Evolutionary conservation across 23 tunicate genomes (phyloP), one percentile per base, ranked within the genome.

Genomic region (Phallusia fumigata): DNA sequence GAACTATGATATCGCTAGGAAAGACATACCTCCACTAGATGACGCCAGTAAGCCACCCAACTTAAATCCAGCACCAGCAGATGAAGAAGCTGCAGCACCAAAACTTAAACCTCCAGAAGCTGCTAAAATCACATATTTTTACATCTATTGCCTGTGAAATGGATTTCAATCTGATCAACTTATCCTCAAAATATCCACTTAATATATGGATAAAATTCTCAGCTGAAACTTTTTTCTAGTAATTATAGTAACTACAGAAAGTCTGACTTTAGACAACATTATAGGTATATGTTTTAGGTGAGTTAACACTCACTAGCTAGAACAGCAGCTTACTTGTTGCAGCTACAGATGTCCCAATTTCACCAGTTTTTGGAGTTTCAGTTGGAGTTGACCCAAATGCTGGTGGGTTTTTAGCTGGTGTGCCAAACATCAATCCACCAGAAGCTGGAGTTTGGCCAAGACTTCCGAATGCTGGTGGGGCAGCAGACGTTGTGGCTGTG

Each of bases 311-410:
- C n/a, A n/a, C n/a, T n/a, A 40, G 47, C 5, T 40, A 40, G 47
- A 40, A 40, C 10, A 10, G 5, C 10, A 33, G 35, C 30, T 74
- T 74, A 33, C 40, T 31, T 33, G 77, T 19, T 19, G 77, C n/a
- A 32, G 77, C 16, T 1, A 12, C 35, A 74, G 77, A 3, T 30
- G 34, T 3, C 8, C 77, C 77, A 74, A 33, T 2, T 32, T 33
- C 77, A 3, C 35, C 40, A 32, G 40, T 30, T 19, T 74, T 58
- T 22, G 28, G 8, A 22, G 28, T 24, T 58, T 58, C 28, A 21
- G 69, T 16, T 6, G 69, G 69, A 58, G 69, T 74, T 74, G 77
- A 30, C 5, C 77, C 77, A 74, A 74, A 74, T 32, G 77, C 77
- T 31, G 77, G 77, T 21, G 77, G 69, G 28, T 58, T 58, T 58